Conservation (phyloP, 2,797 vertebrate genomes). For the Acanthiza pusilla region DNA sequence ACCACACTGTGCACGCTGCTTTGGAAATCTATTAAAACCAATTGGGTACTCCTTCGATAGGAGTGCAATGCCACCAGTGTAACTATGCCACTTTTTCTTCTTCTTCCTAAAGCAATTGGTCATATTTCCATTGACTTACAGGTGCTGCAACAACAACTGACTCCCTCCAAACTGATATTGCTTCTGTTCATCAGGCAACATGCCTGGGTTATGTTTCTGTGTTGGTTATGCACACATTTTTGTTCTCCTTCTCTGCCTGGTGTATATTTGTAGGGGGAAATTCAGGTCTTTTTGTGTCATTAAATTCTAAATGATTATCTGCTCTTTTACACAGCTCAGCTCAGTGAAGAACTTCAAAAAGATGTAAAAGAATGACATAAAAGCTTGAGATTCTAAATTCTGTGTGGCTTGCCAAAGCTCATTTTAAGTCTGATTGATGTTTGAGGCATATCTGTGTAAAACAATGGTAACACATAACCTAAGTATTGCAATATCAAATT, state of each 20-base stretch:
- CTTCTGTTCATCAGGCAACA: background rate
- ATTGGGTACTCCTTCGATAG: background rate
- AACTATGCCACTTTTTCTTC: background rate
- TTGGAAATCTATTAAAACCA: background rate
- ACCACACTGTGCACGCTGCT: rapidly evolving
- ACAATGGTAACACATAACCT: background rate
- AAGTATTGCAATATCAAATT: background rate
- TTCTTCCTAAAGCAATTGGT: background rate
- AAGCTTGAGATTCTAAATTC: background rate
- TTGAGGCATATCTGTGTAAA: background rate
- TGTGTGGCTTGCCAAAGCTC: background rate
- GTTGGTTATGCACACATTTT: background rate
- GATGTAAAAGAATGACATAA: background rate
- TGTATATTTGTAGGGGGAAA: background rate
- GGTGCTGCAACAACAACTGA: background rate
- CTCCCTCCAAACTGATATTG: background rate
- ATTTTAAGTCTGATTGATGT: background rate
- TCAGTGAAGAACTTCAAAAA: background rate
- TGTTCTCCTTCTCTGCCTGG: background rate
- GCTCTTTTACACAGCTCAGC: background rate
- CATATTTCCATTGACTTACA: background rate
- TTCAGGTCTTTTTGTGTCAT: background rate
- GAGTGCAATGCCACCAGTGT: background rate
- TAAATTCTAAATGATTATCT: background rate
- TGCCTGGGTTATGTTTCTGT: background rate